Percentiles rank a stretch among this genome's conserved stretches.
These are phyloP conservation scores for Pseudomyrmex dendroicus DNA, from an alignment of 1,140 invertebrate species.

Conservation along the genomic window DNA sequence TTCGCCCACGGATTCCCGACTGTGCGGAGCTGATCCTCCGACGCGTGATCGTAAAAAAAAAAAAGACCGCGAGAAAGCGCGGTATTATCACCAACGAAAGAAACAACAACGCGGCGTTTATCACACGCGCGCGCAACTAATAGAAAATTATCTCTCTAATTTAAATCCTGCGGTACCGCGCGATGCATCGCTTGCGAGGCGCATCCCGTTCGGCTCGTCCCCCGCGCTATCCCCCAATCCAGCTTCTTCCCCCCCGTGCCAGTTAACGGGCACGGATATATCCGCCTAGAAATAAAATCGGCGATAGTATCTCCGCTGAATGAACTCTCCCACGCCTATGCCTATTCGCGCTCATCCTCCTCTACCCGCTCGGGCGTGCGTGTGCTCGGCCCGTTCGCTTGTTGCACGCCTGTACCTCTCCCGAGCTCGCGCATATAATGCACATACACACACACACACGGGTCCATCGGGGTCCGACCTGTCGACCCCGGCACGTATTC, in stretches of 20 bases:
- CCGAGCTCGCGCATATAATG: neutral
- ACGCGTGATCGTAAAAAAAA: constrained; percentile 31
- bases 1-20: constrained; percentile 43
- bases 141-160: constrained; percentile 76
- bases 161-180: constrained; percentile 62
- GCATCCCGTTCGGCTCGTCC: constrained; percentile 79
- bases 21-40: constrained; percentile 17
- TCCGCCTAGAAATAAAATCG: constrained; percentile 84
- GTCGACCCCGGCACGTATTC: constrained; percentile 84
- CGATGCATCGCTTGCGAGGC: constrained; percentile 68
- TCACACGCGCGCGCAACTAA: constrained; percentile 73
- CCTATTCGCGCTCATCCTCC: constrained; percentile 70
- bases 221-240: constrained; percentile 36
- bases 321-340: constrained; percentile 86
- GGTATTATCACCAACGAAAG: constrained; percentile 48
- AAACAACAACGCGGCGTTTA: constrained; percentile 73
- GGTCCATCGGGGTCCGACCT: constrained; percentile 81
- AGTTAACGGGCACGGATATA: constrained; percentile 82
- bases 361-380: constrained; percentile 59
- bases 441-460: constrained; percentile 33
- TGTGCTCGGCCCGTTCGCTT: constrained; percentile 60
- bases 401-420: constrained; percentile 29
- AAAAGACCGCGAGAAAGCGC: constrained; percentile 13
- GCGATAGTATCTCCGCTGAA: constrained; percentile 85
- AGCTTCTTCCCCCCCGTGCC: constrained; percentile 28